These are phyloP conservation scores for Etia nguti DNA, from an alignment of 2,113 vertebrate genomes.

Conservation along the genomic window DNA sequence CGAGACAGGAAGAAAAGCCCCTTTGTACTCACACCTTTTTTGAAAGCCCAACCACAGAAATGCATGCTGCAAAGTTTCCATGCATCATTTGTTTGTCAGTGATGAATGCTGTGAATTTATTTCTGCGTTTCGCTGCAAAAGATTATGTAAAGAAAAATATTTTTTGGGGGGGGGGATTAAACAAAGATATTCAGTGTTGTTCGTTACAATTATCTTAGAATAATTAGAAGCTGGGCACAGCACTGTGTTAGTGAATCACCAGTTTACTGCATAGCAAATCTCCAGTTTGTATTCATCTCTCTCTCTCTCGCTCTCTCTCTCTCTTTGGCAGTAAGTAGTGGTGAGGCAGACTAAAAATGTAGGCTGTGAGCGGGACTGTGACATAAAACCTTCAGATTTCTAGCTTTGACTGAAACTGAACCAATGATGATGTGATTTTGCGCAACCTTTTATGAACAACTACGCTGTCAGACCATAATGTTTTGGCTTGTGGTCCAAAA, in stretches of 20 bases:
- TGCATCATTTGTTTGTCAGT: not conserved
- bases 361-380: accelerated
- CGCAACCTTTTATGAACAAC: not conserved
- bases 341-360: not conserved
- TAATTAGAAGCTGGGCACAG: not conserved
- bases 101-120: not conserved
- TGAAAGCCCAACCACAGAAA: not conserved
- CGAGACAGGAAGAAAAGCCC: not conserved
- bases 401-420: not conserved
- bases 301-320: not conserved
- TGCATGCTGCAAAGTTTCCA: not conserved
- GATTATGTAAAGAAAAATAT: not conserved
- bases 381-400: not conserved
- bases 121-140: accelerated
- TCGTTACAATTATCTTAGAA: accelerated
- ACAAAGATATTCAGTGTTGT: accelerated
- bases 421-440: accelerated
- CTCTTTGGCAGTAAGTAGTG: not conserved
- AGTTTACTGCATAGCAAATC: accelerated
- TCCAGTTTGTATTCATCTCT: not conserved
- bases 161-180: not conserved
- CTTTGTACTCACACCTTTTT: not conserved
- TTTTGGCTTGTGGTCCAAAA: not conserved
- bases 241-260: too few species aligned
- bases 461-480: not conserved